Evolutionary conservation across 2,888 invertebrate genomes (phyloP).

Genomic region (Trachelus iudaicus): DNA sequence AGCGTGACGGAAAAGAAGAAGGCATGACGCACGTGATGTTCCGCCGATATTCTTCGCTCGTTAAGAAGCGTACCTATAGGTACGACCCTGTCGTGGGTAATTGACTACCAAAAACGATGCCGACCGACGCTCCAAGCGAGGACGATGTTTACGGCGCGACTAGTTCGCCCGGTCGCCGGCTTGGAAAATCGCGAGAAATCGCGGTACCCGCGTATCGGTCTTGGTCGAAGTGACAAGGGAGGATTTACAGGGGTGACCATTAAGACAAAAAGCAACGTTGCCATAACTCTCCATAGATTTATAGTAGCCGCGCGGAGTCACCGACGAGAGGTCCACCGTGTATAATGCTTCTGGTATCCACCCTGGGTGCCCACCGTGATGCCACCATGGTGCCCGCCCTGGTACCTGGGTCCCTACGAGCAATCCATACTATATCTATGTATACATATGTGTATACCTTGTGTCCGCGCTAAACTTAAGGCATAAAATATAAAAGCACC

Average conservation of each 20-base stretch:
- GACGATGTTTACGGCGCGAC: background rate
- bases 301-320: conserved; percentile 49
- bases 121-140: background rate
- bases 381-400: background rate
- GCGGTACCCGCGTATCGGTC: conserved; percentile 3
- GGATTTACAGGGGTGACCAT: conserved; percentile 60
- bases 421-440: background rate
- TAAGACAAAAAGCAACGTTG: conserved; percentile 60
- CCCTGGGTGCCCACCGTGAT: background rate
- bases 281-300: conserved; percentile 62
- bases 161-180: background rate
- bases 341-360: conserved; percentile 3
- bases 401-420: background rate
- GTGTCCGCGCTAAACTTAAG: conserved; percentile 11
- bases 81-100: background rate
- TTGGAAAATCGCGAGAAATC: background rate
- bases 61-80: conserved; percentile 13
- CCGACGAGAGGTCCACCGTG: conserved; percentile 1
- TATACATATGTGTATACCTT: background rate
- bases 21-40: conserved; percentile 33
- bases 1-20: conserved; percentile 20
- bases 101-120: background rate
- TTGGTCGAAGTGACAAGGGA: conserved; percentile 36
- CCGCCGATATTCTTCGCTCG: conserved; percentile 33
- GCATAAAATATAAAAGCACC: conserved; percentile 19